Percentiles rank a stretch among this genome's conserved stretches.
These are phyloP conservation scores for Pseudonaja textilis DNA, from an alignment of 2,113 vertebrate species.

Conservation along the genomic window DNA sequence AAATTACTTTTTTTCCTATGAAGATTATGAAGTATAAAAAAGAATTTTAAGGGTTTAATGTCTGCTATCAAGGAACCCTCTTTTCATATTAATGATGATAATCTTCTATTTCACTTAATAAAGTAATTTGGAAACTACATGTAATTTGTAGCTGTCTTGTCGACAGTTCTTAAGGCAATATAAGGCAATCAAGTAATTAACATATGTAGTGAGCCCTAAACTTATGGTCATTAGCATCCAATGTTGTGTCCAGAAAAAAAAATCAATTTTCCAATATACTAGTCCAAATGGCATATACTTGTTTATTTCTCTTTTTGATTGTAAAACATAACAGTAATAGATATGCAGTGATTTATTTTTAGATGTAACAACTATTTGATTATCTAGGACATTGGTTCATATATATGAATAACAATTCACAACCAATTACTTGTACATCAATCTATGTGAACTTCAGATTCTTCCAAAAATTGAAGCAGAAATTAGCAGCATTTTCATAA, in stretches of 20 bases:
- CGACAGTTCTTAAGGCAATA: constrained; percentile 8
- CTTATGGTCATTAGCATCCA: background rate
- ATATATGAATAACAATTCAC: rapidly evolving
- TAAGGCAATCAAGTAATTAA: constrained; percentile 7
- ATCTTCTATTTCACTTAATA: background rate
- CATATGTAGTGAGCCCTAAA: background rate
- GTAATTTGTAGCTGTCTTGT: constrained; percentile 21
- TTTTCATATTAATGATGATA: background rate
- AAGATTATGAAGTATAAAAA: background rate
- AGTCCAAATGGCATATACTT: background rate
- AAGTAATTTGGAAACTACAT: constrained; percentile 1
- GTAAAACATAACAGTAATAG: background rate
- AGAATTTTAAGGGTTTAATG: background rate
- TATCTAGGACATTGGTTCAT: background rate
- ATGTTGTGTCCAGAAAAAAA: constrained; percentile 1
- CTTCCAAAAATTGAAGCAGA: background rate
- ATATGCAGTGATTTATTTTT: constrained; percentile 11
- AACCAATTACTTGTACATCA: background rate
- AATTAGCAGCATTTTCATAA: background rate
- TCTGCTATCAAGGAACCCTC: background rate
- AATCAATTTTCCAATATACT: background rate
- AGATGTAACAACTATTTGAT: background rate
- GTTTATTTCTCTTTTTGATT: background rate
- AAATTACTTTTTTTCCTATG: background rate
- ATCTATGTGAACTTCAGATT: background rate